These are phyloP conservation scores for Palythoa grandis DNA, from an alignment of 92 coral and sea anemone species.

Conservation along the genomic window DNA sequence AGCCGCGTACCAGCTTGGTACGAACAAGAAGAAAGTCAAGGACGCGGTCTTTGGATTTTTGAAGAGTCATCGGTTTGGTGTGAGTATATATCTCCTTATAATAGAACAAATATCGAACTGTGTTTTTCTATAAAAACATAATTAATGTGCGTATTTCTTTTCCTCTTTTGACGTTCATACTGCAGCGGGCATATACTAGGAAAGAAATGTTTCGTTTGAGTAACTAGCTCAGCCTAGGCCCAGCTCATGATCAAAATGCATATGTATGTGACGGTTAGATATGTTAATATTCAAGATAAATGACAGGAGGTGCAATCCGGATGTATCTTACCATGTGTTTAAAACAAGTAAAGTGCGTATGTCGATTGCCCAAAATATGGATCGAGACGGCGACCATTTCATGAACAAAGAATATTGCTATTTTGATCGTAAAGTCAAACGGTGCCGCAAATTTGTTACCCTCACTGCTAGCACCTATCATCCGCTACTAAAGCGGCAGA, in stretches of 20 bases:
- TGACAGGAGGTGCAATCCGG: conserved; percentile 63
- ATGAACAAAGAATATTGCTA: conserved; percentile 58
- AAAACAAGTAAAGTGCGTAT: conserved; percentile 55
- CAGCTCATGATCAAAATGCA: too few relatives aligned
- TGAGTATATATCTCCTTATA: too few relatives aligned
- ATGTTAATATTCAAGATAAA: conserved; percentile 55
- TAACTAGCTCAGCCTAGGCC: too few relatives aligned
- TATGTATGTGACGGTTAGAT: not conserved
- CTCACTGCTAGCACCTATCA: conserved; percentile 48
- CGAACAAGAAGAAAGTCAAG: conserved; percentile 12
- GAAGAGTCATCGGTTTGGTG: not conserved
- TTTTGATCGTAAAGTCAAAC: conserved; percentile 70
- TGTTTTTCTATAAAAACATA: too few relatives aligned
- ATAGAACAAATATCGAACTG: too few relatives aligned
- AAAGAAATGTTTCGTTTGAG: too few relatives aligned
- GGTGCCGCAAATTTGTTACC: conserved; percentile 48
- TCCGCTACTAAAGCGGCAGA: conserved; percentile 11
- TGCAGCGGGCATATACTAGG: too few relatives aligned
- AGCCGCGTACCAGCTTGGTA: conserved; percentile 19
- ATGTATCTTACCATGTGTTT: conserved; percentile 58
- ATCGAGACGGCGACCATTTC: conserved; percentile 58
- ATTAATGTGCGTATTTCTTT: too few relatives aligned
- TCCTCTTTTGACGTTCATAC: too few relatives aligned
- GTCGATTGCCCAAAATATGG: conserved; percentile 57
- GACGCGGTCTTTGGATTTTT: not conserved